A percentile compares a stretch with the other conserved stretches of the same genome.
Evolutionary conservation across 2,113 vertebrate genomes (phyloP).

Genomic region (Thalassoma bifasciatum): DNA sequence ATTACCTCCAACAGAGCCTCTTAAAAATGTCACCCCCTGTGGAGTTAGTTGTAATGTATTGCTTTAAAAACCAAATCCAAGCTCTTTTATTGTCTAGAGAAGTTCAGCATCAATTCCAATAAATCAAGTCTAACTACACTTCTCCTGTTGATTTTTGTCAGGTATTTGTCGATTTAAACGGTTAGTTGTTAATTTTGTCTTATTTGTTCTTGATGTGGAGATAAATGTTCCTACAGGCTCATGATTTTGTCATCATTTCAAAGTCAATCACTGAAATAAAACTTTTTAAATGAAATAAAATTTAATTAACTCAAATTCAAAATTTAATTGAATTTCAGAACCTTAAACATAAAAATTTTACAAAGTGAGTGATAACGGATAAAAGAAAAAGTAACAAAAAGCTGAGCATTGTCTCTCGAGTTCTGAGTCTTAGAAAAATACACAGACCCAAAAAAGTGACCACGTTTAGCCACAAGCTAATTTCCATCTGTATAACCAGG

Average conservation of each 20-base stretch:
- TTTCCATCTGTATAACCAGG: not conserved
- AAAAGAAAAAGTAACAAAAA: not conserved
- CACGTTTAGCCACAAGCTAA: not conserved
- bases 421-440: not conserved
- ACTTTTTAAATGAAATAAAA: not conserved
- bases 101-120: not conserved
- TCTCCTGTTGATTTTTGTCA: not conserved
- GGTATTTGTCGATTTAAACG: not conserved
- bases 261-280: not conserved
- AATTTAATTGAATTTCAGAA: not conserved
- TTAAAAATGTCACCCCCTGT: conserved; percentile 18
- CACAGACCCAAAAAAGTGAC: not conserved
- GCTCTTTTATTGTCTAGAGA: not conserved
- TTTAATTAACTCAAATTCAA: not conserved
- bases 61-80: not conserved
- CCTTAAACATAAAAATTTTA: not conserved
- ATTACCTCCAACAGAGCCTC: conserved; percentile 16
- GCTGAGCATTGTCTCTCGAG: not conserved
- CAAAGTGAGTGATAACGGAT: not conserved
- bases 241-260: not conserved
- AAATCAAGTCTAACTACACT: not conserved
- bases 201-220: not conserved
- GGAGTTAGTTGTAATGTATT: not conserved
- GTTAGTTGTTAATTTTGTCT: no score
- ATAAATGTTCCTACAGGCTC: not conserved